Conservation (phyloP, 2,888 invertebrate species). For the Syrista parreyssii region DNA sequence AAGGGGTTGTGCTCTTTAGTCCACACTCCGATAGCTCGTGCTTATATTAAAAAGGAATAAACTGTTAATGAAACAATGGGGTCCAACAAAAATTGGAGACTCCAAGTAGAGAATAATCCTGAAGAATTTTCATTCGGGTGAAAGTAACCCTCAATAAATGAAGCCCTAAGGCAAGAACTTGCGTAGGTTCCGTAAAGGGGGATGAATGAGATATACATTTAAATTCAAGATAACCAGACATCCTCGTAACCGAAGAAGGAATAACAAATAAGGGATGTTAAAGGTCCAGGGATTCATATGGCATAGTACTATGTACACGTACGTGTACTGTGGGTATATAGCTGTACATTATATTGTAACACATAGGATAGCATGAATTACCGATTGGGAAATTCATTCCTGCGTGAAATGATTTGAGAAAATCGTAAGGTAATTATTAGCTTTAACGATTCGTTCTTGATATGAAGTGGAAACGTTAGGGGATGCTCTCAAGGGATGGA, state of each 20-base stretch:
- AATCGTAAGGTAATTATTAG: slow-evolving; percentile 57
- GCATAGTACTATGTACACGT: slow-evolving; percentile 24
- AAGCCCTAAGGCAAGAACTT: too few relatives aligned
- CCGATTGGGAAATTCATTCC: background rate
- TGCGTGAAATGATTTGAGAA: background rate
- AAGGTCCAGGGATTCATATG: background rate
- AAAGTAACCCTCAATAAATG: too few relatives aligned
- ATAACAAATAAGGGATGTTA: background rate
- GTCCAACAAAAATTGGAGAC: slow-evolving; percentile 19
- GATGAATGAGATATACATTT: too few relatives aligned
- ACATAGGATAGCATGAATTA: too few relatives aligned
- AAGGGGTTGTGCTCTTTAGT: slow-evolving; percentile 43
- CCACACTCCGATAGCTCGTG: slow-evolving; percentile 27
- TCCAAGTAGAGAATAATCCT: too few relatives aligned
- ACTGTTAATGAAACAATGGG: slow-evolving; percentile 32
- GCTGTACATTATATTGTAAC: too few relatives aligned
- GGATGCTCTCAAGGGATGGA: background rate
- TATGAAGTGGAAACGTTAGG: slow-evolving; percentile 11
- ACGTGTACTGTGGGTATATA: too few relatives aligned
- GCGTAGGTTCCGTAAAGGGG: too few relatives aligned
- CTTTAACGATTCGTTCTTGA: slow-evolving; percentile 45
- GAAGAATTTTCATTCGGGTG: too few relatives aligned
- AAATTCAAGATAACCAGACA: too few relatives aligned
- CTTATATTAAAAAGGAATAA: slow-evolving; percentile 9
- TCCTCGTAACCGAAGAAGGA: background rate